phyloP scores from a whole-genome alignment of 2,888 invertebrate species.

The Macropis europaea region DNA sequence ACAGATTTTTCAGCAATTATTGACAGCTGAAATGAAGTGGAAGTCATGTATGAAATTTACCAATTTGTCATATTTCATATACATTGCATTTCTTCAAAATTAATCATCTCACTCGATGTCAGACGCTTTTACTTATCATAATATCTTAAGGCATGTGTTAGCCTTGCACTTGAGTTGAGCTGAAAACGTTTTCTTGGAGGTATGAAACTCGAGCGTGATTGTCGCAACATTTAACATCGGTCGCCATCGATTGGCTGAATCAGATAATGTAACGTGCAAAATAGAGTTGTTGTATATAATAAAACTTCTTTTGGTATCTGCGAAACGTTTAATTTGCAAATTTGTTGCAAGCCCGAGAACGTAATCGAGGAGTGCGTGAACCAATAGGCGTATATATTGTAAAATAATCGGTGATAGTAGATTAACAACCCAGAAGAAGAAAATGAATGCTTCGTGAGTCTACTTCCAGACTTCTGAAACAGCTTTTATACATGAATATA shows the following conservation, averaged over 20 bases:
- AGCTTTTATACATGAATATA: slow-evolving; percentile 16
- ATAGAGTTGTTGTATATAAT: slow-evolving; percentile 40
- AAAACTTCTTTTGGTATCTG: slow-evolving; percentile 4
- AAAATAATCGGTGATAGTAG: slow-evolving; percentile 2
- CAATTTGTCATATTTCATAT: background rate
- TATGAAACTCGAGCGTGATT: slow-evolving; percentile 2
- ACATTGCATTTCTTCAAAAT: background rate
- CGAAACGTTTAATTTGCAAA: background rate
- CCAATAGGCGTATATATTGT: background rate
- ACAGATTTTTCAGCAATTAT: too few species aligned
- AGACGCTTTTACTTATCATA: too few species aligned
- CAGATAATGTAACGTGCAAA: slow-evolving; percentile 35
- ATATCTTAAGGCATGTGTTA: background rate
- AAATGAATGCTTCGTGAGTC: background rate
- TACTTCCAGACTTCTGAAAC: background rate
- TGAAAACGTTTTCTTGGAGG: background rate
- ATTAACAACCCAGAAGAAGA: background rate
- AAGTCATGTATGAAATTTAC: too few species aligned
- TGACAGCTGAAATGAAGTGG: too few species aligned
- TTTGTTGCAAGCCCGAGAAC: background rate
- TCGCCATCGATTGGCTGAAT: slow-evolving; percentile 15
- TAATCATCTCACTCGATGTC: background rate
- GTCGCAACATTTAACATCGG: background rate
- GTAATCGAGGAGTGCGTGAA: background rate
- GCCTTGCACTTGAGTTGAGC: slow-evolving; percentile 5